phyloP scores from a whole-genome alignment of 1,140 invertebrate genomes.

The Streblospio benedicti region DNA sequence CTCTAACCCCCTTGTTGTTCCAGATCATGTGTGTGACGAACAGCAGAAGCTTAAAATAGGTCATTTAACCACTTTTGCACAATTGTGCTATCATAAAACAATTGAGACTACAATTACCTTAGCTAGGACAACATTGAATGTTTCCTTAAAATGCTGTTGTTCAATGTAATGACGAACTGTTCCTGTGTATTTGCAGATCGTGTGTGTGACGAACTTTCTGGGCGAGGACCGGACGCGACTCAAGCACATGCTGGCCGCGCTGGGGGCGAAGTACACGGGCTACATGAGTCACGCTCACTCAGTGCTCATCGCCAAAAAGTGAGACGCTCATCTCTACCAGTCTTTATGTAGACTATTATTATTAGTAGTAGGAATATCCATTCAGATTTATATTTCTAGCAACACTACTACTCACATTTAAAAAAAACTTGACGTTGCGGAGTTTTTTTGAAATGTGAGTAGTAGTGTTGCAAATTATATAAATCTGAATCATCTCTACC shows the following conservation, averaged over 20 bases:
- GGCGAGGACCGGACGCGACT: slow-evolving; percentile 69
- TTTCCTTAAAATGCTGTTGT: too few species aligned
- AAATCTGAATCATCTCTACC: too few species aligned
- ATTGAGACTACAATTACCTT: too few species aligned
- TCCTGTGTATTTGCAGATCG: slow-evolving; percentile 42
- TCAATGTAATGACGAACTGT: slow-evolving; percentile 1
- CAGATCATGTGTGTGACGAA: too few species aligned
- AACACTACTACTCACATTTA: background rate
- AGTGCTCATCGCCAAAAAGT: slow-evolving; percentile 54
- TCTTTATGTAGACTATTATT: background rate
- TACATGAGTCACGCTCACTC: slow-evolving; percentile 55
- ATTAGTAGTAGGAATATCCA: background rate
- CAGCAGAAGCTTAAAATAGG: too few species aligned
- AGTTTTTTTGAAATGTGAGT: background rate
- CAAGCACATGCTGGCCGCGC: slow-evolving; percentile 70
- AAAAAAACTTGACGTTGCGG: background rate
- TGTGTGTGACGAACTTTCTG: slow-evolving; percentile 76
- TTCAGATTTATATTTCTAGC: background rate
- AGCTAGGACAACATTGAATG: too few species aligned
- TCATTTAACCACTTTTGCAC: too few species aligned
- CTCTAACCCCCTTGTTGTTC: too few species aligned
- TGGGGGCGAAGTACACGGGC: slow-evolving; percentile 71
- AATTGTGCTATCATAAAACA: too few species aligned
- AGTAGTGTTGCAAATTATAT: too few species aligned
- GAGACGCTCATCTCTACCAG: slow-evolving; percentile 14